Base-by-base conservation (phyloP, 2,888 invertebrate genomes). In the Perithous albicinctus region DNA sequence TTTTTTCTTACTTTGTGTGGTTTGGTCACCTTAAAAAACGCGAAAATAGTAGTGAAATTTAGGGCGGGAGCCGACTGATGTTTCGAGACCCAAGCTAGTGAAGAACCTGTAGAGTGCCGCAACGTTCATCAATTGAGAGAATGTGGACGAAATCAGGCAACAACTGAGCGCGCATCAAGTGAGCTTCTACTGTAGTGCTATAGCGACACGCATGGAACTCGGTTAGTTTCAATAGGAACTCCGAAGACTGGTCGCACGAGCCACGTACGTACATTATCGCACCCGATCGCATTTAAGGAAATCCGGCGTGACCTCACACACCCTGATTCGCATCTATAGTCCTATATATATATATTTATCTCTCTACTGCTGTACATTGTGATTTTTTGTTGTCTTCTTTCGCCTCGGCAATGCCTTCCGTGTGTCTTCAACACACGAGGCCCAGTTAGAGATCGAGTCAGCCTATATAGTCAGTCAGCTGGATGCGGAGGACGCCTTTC, bases 301-400 rank as follows among this genome's bases (percentile, higher is more conserved):
- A 82, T 63, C 67, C 72, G 43, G 75, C 18, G 15, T 84, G 79
- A 78, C 84, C 85, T 85, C 85, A 80, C 83, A 84, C 85, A 85
- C 83, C 85, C 84, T 79, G 86, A 85, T 85, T 86, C 84, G 82
- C 75, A 66, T 73, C 32, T 46, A 7, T 4, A 43, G 15, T 43
- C 5, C 43, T 29, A 5, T 2, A 29, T 29, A 29, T 41, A 48
- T 41, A 15, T 8, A 2, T 18, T n/a, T n/a, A n/a, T n/a, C n/a
- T n/a, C n/a, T n/a, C 8, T 66, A n/a, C 18, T 6, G n/a, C 8
- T 67, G 12, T 48, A 51, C 48, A 3, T 48, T 10, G 32, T 32
- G 8, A 32, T 51, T 5, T 51, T 15, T 43, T 61, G 18, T 56
- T 54, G 29, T 76, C 48, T 48, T 64, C 10, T 43, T 51, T 70